A percentile compares a stretch with the other conserved stretches of the same genome.
Evolutionary conservation across 2,888 invertebrate species (phyloP).

Genomic region (Deroplatys truncata): DNA sequence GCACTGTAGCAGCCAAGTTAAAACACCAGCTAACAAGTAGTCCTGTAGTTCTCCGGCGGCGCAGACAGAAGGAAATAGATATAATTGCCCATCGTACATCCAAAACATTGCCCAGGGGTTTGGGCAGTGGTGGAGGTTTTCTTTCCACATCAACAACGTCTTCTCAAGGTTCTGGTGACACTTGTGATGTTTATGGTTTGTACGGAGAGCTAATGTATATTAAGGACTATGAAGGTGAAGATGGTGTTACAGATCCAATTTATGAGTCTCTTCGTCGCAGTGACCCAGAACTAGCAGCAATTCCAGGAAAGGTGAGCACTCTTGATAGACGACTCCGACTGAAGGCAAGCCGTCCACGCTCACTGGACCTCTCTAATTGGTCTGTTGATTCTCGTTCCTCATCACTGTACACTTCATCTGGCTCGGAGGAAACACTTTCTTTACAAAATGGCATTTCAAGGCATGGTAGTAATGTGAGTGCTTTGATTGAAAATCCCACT

Average conservation of each 20-base stretch:
- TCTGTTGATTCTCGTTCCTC: slow-evolving; percentile 82
- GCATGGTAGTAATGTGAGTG: slow-evolving; percentile 17
- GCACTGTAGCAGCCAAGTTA: slow-evolving; percentile 49
- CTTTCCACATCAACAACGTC: slow-evolving; percentile 54
- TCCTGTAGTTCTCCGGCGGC: slow-evolving; percentile 58
- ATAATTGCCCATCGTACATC: slow-evolving; percentile 52
- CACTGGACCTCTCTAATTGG: slow-evolving; percentile 81
- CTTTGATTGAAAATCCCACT: neutral
- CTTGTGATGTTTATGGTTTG: slow-evolving; percentile 82
- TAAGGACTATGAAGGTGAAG: slow-evolving; percentile 79
- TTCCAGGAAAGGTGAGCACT: slow-evolving; percentile 78
- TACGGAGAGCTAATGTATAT: slow-evolving; percentile 88
- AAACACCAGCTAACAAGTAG: slow-evolving; percentile 59
- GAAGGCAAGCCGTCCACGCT: slow-evolving; percentile 77
- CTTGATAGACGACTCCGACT: slow-evolving; percentile 74
- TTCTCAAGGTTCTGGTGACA: slow-evolving; percentile 48
- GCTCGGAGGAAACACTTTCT: slow-evolving; percentile 68
- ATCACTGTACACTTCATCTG: slow-evolving; percentile 75
- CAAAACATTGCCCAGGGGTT: slow-evolving; percentile 73
- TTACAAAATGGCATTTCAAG: slow-evolving; percentile 44
- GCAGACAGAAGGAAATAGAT: slow-evolving; percentile 56
- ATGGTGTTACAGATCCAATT: slow-evolving; percentile 66
- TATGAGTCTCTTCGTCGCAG: slow-evolving; percentile 74
- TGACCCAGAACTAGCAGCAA: slow-evolving; percentile 79
- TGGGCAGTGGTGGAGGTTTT: slow-evolving; percentile 57